phyloP scores from a whole-genome alignment of 2,888 invertebrate species.

The Limulus polyphemus region DNA sequence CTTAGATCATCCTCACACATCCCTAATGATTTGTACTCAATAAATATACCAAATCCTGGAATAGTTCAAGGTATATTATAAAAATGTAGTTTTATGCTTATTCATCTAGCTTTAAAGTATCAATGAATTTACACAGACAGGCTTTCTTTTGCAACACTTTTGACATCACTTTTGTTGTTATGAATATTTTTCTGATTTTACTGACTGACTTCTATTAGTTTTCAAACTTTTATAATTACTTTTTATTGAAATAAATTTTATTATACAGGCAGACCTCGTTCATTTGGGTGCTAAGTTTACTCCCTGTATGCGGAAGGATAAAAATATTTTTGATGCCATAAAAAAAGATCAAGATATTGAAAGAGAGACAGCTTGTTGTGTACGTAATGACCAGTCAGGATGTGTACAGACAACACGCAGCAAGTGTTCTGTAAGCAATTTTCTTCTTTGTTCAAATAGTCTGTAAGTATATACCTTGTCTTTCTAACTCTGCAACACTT shows the following conservation, averaged over 20 bases:
- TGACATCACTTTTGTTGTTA: too few relatives aligned
- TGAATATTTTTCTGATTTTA: too few relatives aligned
- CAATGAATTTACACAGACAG: too few relatives aligned
- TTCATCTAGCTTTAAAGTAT: too few relatives aligned
- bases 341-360: slow-evolving; percentile 74
- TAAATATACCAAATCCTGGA: too few relatives aligned
- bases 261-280: slow-evolving; percentile 66
- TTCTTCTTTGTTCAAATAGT: neutral
- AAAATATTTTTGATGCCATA: slow-evolving; percentile 73
- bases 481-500: too few relatives aligned
- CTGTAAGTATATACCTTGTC: too few relatives aligned
- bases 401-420: slow-evolving; percentile 90
- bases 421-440: slow-evolving; percentile 56
- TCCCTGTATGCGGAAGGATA: slow-evolving; percentile 92
- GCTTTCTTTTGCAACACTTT: too few relatives aligned
- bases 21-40: too few relatives aligned
- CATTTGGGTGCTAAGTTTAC: slow-evolving; percentile 97
- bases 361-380: slow-evolving; percentile 90
- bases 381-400: slow-evolving; percentile 90
- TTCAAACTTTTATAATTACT: neutral
- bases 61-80: too few relatives aligned
- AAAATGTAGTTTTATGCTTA: too few relatives aligned
- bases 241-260: slow-evolving; percentile 3
- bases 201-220: neutral
- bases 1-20: too few relatives aligned